Percentiles rank a stretch among this genome's conserved stretches.
phyloP scores from a whole-genome alignment of 2,113 vertebrate species.

The Ophthalmolycus amberensis region DNA sequence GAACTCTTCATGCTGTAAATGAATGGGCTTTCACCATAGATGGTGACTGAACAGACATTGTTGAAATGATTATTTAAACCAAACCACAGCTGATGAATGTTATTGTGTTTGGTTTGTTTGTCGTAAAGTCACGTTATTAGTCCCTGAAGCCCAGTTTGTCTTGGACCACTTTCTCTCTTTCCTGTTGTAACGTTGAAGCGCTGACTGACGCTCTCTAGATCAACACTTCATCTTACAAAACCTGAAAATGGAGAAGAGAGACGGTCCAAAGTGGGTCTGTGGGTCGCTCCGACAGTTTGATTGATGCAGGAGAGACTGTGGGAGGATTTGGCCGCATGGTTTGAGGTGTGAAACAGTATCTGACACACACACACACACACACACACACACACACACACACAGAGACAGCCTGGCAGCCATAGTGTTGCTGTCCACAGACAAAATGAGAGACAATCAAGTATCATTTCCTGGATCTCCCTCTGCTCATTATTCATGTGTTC shows the following conservation, averaged over 20 bases:
- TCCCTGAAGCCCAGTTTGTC: too few species aligned
- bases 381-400: background rate
- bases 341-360: conserved; percentile 6
- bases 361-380: background rate
- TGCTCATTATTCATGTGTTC: background rate
- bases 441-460: conserved; percentile 1
- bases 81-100: too few species aligned
- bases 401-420: background rate
- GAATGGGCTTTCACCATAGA: too few species aligned
- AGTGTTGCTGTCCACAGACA: background rate
- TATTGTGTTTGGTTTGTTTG: too few species aligned
- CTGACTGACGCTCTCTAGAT: too few species aligned
- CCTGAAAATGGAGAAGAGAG: background rate
- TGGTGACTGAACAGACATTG: too few species aligned
- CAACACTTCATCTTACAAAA: background rate
- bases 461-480: background rate
- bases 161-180: too few species aligned
- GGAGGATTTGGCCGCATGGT: background rate
- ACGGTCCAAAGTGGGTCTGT: background rate
- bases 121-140: too few species aligned
- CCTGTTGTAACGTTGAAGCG: too few species aligned
- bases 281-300: background rate
- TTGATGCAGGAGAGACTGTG: background rate
- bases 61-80: too few species aligned
- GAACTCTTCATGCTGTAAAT: too few species aligned